Base-by-base conservation (phyloP, 2,113 vertebrate genomes). In the Orycteropus afer region DNA sequence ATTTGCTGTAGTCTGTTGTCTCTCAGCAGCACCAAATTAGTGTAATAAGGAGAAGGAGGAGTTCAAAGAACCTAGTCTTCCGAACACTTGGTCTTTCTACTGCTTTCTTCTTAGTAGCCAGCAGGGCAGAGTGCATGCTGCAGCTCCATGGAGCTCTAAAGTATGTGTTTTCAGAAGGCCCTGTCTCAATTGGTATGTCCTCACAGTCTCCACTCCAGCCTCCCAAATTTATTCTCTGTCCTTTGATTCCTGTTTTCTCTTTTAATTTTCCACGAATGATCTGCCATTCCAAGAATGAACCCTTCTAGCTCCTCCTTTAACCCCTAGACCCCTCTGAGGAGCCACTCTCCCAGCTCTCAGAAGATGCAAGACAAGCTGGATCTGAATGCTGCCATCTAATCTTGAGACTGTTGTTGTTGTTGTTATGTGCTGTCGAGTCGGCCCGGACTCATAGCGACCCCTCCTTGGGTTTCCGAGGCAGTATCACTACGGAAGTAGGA, bases 321-420 rank as follows among this genome's bases (percentile, higher is more conserved):
- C 45, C 11, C 18, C 20, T 15, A 13, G 29, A 57, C 4, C 25
- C 45, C 1, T 10, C 11, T 2, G 20, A 23, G 1, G 4, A n/a
- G 34, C 5, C 20, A 5, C 23, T 13, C 1, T 2, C 9, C 3
- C 8, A 1, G n/a, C 8, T 57, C 49, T 11, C 6, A 11, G 32
- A n/a, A 45, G 27, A 57, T 23, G 15, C 57, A 83, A 67, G 55
- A 0, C 25, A 18, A 12, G 15, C 34, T 34, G 11, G 0, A 25
- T 25, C 53, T 34, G 4, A 3, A 14, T 0, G 57, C 34, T 0
- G 69, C 13, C 32, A 7, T 34, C 12, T 3, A 0, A n/a, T 4
- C 11, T 1, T 1, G 61, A 27, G 37, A 32, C 25, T 25, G 59
- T 22, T 23, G 7, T 25, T 61, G 6, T 25, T n/a, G n/a, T n/a